phyloP scores from a whole-genome alignment of 1,140 invertebrate species.

The Ooceraea biroi region DNA sequence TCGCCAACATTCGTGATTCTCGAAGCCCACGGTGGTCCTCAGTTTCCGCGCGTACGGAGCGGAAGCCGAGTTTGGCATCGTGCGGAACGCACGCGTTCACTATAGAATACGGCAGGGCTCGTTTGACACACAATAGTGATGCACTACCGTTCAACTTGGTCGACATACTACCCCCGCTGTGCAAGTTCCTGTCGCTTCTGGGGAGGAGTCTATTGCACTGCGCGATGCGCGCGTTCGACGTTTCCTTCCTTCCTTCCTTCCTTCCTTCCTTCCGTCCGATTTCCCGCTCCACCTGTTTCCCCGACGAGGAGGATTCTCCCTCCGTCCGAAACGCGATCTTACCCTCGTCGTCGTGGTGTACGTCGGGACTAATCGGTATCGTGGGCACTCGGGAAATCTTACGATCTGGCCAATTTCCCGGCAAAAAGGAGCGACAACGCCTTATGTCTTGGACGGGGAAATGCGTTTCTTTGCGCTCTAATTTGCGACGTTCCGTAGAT shows the following conservation, averaged over 20 bases:
- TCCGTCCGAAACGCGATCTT: constrained; percentile 41
- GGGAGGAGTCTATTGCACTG: constrained; percentile 49
- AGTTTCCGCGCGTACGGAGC: constrained; percentile 19
- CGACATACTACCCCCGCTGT: constrained; percentile 15
- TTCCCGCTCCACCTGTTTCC: constrained; percentile 54
- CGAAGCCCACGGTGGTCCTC: constrained; percentile 17
- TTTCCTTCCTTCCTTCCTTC: constrained; percentile 56
- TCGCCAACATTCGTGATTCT: constrained; percentile 48
- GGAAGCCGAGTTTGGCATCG: constrained; percentile 10
- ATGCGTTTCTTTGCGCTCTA: constrained; percentile 53
- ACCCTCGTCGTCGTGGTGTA: constrained; percentile 12
- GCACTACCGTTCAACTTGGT: constrained; percentile 38
- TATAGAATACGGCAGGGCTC: constrained; percentile 23
- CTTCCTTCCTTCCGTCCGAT: constrained; percentile 17
- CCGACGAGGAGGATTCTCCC: constrained; percentile 40
- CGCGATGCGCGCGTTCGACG: constrained; percentile 21
- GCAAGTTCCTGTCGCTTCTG: constrained; percentile 4
- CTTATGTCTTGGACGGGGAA: constrained; percentile 45
- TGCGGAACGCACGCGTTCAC: constrained; percentile 40
- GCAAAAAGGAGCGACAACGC: constrained; percentile 30
- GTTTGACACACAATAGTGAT: constrained; percentile 61
- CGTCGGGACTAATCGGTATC: constrained; percentile 71
- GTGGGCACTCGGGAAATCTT: constrained; percentile 65
- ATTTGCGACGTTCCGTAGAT: constrained; percentile 49
- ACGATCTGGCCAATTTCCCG: constrained; percentile 71